Conservation (phyloP, 2,888 invertebrate genomes). For the Agapostemon virescens region DNA sequence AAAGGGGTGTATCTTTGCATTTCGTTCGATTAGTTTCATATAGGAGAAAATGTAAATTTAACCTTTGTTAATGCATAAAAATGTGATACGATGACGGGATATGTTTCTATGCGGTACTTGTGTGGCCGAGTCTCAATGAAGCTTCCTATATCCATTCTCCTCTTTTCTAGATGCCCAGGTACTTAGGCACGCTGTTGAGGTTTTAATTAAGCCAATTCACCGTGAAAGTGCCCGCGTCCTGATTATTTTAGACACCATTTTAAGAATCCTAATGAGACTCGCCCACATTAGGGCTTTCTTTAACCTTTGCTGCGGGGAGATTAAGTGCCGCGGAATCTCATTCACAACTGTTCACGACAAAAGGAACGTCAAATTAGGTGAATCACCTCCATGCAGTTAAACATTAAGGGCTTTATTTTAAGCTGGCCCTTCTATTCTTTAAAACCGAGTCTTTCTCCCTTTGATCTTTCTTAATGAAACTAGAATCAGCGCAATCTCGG, state of each 20-base stretch:
- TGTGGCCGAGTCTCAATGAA: not conserved
- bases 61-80: not conserved
- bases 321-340: not conserved
- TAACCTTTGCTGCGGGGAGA: not conserved
- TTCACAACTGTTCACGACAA: not conserved
- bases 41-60: not conserved
- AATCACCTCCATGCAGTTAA: not conserved
- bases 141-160: constrained; percentile 5
- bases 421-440: not conserved
- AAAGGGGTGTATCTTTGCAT: too few species aligned
- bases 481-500: not conserved
- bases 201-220: constrained; percentile 51
- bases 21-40: not conserved
- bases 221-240: not conserved
- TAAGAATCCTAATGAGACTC: constrained; percentile 34
- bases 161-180: not conserved
- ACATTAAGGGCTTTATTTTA: not conserved
- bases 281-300: constrained; percentile 28
- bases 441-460: not conserved
- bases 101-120: not conserved
- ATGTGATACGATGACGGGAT: not conserved
- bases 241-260: constrained; percentile 28
- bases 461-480: not conserved
- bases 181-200: constrained; percentile 34
- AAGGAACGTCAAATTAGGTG: constrained; percentile 3